A percentile compares a stretch with the other conserved stretches of the same genome.
Evolutionary conservation across 2,113 vertebrate genomes (phyloP).

Genomic region (Daphoenositta chrysoptera): DNA sequence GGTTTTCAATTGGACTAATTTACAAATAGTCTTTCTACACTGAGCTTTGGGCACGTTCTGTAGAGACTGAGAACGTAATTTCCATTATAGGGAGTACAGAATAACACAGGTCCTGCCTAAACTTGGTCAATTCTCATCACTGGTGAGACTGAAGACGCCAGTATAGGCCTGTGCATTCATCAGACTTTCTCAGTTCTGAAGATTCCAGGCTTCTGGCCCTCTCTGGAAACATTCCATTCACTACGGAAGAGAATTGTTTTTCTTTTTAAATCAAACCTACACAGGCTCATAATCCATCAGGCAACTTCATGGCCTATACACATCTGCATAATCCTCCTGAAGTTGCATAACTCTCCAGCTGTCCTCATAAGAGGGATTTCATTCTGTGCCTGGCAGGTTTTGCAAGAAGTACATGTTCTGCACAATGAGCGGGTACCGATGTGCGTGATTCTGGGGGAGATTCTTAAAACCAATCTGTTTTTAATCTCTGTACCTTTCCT

Average conservation of each 20-base stretch:
- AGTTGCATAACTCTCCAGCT: constrained; percentile 72
- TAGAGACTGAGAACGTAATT: neutral
- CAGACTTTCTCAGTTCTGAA: neutral
- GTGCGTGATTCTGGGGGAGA: neutral
- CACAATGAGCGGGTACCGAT: neutral
- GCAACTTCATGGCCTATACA: constrained; percentile 56
- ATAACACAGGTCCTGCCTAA: neutral
- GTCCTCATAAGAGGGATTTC: constrained; percentile 60
- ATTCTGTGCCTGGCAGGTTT: constrained; percentile 58
- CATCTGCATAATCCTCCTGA: constrained; percentile 61
- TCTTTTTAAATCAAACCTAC: constrained; percentile 57
- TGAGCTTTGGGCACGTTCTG: neutral
- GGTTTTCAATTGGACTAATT: neutral
- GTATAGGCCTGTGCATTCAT: neutral
- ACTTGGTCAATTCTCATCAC: neutral
- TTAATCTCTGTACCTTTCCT: neutral
- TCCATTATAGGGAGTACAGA: neutral
- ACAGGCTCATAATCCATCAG: constrained; percentile 31
- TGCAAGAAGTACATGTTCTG: neutral
- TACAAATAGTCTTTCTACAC: neutral
- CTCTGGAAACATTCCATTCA: constrained; percentile 10
- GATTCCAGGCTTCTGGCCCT: neutral
- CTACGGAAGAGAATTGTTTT: constrained; percentile 19
- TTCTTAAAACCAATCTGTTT: neutral
- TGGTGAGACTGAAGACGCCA: neutral